phyloP scores from a whole-genome alignment of 1,140 invertebrate genomes.

The Drosophila leontia region DNA sequence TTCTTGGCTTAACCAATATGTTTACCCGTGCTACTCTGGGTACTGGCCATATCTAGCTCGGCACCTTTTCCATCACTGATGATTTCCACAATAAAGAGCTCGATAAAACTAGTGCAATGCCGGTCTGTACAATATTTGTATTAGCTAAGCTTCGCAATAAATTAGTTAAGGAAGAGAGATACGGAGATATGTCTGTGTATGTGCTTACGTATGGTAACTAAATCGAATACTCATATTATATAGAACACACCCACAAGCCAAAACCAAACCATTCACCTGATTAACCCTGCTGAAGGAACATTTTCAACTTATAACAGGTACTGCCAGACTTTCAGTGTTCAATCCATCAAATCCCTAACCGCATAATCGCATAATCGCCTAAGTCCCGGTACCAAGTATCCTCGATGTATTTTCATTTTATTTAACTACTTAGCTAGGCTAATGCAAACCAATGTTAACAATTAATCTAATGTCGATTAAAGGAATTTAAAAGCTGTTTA shows the following conservation, averaged over 20 bases:
- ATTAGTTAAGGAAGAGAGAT: constrained; percentile 27
- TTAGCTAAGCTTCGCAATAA: constrained; percentile 35
- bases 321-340: constrained; percentile 53
- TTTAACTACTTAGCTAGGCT: constrained; percentile 32
- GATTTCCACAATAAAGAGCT: constrained; percentile 25
- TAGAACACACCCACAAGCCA: constrained; percentile 46
- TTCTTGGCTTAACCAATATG: constrained; percentile 2
- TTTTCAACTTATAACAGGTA: constrained; percentile 34
- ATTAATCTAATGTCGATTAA: constrained; percentile 40
- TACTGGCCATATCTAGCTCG: background rate
- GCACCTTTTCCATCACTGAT: constrained; percentile 11
- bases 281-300: constrained; percentile 46
- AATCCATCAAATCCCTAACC: constrained; percentile 20
- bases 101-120: constrained; percentile 66
- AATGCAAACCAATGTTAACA: constrained; percentile 38
- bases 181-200: constrained; percentile 35
- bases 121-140: constrained; percentile 76
- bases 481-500: constrained; percentile 54
- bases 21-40: background rate
- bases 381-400: constrained; percentile 50
- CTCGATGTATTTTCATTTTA: constrained; percentile 53
- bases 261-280: constrained; percentile 45
- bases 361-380: constrained; percentile 17
- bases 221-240: constrained; percentile 72
- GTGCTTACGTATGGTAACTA: constrained; percentile 38